Evolutionary conservation across 1,140 invertebrate genomes (phyloP).

Genomic region (Aporrectodea caliginosa): DNA sequence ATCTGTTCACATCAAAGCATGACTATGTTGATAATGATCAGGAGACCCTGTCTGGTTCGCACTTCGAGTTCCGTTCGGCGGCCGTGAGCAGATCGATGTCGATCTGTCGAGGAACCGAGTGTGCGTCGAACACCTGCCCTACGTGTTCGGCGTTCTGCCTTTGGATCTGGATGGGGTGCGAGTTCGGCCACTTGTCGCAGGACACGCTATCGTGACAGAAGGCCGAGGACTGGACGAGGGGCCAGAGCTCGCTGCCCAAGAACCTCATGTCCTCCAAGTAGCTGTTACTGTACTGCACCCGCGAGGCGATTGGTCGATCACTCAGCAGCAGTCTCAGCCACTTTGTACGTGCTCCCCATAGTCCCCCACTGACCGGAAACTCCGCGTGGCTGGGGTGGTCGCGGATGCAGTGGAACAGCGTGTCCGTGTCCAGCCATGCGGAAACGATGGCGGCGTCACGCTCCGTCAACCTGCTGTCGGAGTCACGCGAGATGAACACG

Average conservation of each 20-base stretch:
- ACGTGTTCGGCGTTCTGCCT: neutral
- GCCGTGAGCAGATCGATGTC: neutral
- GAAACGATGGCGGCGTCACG: constrained; percentile 8
- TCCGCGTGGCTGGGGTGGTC: constrained; percentile 27
- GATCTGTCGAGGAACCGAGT: neutral
- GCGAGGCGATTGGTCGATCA: constrained; percentile 7
- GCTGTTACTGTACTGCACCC: neutral
- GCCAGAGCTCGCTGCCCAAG: constrained; percentile 27
- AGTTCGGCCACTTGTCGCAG: constrained; percentile 28
- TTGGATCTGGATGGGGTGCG: constrained; percentile 26
- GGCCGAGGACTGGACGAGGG: constrained; percentile 21
- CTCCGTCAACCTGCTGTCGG: constrained; percentile 17
- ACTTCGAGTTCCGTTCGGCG: neutral
- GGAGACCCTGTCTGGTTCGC: neutral
- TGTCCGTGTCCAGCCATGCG: constrained; percentile 3
- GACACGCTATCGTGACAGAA: constrained; percentile 33
- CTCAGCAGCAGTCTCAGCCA: neutral
- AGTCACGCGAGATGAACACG: constrained; percentile 21
- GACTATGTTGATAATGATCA: neutral
- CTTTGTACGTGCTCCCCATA: constrained; percentile 25
- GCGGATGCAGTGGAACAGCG: constrained; percentile 22
- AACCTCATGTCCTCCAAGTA: constrained; percentile 32
- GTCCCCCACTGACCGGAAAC: constrained; percentile 16
- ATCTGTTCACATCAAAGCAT: neutral
- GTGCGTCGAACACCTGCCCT: constrained; percentile 6